These are phyloP conservation scores for Coenonympha glycerion DNA, from an alignment of 2,888 invertebrate genomes.

Conservation along the genomic window DNA sequence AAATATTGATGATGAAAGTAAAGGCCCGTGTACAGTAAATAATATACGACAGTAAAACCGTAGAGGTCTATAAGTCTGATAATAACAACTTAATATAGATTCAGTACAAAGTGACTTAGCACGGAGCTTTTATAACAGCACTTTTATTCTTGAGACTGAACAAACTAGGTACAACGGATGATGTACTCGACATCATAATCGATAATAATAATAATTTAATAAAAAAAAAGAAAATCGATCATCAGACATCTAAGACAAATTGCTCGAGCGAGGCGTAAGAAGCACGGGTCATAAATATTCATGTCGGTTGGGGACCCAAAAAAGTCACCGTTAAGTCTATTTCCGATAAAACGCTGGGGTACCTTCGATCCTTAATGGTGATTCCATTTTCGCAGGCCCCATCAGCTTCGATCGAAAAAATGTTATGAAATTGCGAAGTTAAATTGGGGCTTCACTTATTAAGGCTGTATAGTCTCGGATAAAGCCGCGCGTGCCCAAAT, in stretches of 20 bases:
- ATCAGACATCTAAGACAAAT: constrained; percentile 32
- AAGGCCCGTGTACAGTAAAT: too few relatives aligned
- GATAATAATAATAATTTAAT: constrained; percentile 17
- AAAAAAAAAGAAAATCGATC: constrained; percentile 17
- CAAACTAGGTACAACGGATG: constrained; percentile 6
- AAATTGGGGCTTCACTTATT: constrained; percentile 27
- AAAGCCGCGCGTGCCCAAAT: constrained; percentile 15
- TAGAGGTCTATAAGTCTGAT: too few relatives aligned
- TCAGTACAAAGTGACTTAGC: constrained; percentile 3
- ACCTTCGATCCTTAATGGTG: constrained; percentile 50
- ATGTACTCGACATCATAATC: too few relatives aligned
- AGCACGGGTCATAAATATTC: constrained; percentile 69
- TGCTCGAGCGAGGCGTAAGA: constrained; percentile 49
- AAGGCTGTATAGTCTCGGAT: constrained; percentile 20
- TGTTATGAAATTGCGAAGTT: constrained; percentile 36
- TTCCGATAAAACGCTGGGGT: constrained; percentile 60
- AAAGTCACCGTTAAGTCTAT: constrained; percentile 69
- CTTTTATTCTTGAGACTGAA: constrained; percentile 22
- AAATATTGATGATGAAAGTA: too few relatives aligned
- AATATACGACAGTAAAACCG: too few relatives aligned
- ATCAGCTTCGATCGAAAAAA: constrained; percentile 37
- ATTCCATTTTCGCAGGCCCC: constrained; percentile 43
- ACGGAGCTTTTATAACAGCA: neutral
- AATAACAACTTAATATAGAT: neutral
- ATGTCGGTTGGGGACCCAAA: constrained; percentile 60